phyloP scores from a whole-genome alignment of 2,888 invertebrate genomes.

The Zygaena filipendulae region DNA sequence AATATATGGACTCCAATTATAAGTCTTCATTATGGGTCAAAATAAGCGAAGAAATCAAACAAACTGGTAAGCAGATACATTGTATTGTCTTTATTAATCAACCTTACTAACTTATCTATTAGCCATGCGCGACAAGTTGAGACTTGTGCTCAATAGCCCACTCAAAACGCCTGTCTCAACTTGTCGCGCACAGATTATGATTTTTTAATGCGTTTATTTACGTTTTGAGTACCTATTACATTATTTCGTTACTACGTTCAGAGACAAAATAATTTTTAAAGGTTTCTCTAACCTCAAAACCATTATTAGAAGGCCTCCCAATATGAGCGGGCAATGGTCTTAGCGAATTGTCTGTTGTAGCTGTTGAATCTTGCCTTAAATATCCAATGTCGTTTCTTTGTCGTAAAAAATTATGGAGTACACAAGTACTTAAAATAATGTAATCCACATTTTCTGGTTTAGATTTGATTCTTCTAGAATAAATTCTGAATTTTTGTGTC shows the following conservation, averaged over 20 bases:
- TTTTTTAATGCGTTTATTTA: conserved; percentile 10
- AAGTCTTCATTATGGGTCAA: conserved; percentile 14
- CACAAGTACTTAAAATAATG: conserved; percentile 9
- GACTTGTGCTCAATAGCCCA: conserved; percentile 11
- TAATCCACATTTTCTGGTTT: conserved; percentile 7
- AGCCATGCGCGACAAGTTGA: conserved; percentile 11
- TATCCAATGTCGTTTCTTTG: conserved; percentile 10
- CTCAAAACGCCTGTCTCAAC: conserved; percentile 10
- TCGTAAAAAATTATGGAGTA: conserved; percentile 10
- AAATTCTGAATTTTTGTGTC: conserved; percentile 9
- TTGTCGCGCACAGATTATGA: conserved; percentile 10
- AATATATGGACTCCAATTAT: conserved; percentile 9
- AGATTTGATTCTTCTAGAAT: conserved; percentile 7
- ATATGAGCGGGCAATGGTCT: conserved; percentile 11
- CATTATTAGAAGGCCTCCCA: conserved; percentile 11
- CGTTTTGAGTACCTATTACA: conserved; percentile 11
- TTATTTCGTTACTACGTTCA: conserved; percentile 10
- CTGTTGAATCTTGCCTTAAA: conserved; percentile 10
- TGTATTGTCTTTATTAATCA: conserved; percentile 7
- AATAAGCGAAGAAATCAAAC: conserved; percentile 14
- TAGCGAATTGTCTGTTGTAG: conserved; percentile 10
- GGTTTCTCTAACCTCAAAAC: conserved; percentile 8
- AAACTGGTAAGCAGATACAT: conserved; percentile 13
- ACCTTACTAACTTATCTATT: conserved; percentile 8
- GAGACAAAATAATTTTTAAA: conserved; percentile 7